Base-by-base conservation (phyloP, 2,888 invertebrate genomes). In the Strigamia maritima region DNA sequence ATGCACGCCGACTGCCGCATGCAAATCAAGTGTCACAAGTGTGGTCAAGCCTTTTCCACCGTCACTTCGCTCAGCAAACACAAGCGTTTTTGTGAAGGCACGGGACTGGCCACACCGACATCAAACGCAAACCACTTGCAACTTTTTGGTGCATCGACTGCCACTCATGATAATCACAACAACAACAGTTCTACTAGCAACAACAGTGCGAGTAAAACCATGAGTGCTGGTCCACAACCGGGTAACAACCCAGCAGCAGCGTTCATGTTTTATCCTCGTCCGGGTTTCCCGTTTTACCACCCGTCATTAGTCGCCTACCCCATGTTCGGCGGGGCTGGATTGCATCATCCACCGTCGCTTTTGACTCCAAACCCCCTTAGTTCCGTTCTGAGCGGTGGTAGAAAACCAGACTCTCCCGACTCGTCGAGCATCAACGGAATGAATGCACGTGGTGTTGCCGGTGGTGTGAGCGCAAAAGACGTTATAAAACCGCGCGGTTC, bases 1-100 rank as follows among this genome's bases (percentile, higher is more conserved):
- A 98, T 98, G 96, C 99, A 99, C 89, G 92, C 93, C 79, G 94
- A 95, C 85, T 98, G 98, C 86, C 93, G 96, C 84, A 93, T 93
- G 87, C 92, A 94, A 85, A 94, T 95, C 85, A 96, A 95, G 88
- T 98, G 98, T 88, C 91, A 90, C 84, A 96, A 97, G 90, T 98
- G 98, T 85, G 92, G 93, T 31, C 95, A 97, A 85, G 92, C 93
- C 40, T 98, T 98, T 87, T 93, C 92, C 80, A 96, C 97, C 0
- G 92, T 93, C 80, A 94, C 96, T 2, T 94, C 96, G 35, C 89
- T 98, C 77, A 92, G 95, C 82, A 98, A 98, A 85, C 98, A 98
- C 87, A 96, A 97, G 87, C 90, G 97, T 82, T 97, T 96, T 88
- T 98, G 98, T 87, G 97, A 97, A 86, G 93, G 95, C 2, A 70